Conservation (phyloP, 2,888 invertebrate species). For the Chrysomela aeneicollis region DNA sequence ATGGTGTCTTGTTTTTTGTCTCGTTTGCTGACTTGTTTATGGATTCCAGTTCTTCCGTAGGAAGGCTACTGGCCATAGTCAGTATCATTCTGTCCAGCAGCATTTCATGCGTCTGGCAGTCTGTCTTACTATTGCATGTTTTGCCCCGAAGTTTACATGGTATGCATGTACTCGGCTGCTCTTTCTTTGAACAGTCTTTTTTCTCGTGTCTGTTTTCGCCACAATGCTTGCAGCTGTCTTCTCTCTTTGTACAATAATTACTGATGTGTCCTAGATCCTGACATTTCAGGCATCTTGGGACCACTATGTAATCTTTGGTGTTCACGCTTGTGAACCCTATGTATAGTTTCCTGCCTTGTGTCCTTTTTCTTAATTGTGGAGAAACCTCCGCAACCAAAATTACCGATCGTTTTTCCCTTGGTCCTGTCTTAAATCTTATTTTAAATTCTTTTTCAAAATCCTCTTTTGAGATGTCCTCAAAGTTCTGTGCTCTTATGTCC, state of each 20-base stretch:
- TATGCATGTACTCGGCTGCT: too few species aligned
- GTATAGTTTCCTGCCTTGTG: not conserved
- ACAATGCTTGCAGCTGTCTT: too few species aligned
- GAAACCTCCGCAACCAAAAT: not conserved
- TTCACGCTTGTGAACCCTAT: constrained; percentile 1
- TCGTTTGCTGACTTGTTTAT: not conserved
- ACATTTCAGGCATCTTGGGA: too few species aligned
- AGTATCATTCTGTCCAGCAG: constrained; percentile 5
- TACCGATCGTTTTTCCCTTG: not conserved
- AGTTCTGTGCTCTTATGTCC: not conserved
- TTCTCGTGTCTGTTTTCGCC: too few species aligned
- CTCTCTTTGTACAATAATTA: too few species aligned
- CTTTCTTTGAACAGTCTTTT: too few species aligned
- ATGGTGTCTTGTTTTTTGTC: not conserved
- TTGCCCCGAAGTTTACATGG: too few species aligned
- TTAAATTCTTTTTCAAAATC: not conserved
- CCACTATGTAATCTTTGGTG: too few species aligned
- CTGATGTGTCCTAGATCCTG: too few species aligned
- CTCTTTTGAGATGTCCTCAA: not conserved
- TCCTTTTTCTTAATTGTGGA: not conserved
- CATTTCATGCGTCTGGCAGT: not conserved
- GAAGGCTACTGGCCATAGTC: too few species aligned
- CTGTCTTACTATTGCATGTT: not conserved
- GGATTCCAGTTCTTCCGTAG: too few species aligned
- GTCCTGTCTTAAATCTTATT: not conserved